These are phyloP conservation scores for Mobula birostris DNA, from an alignment of 2,113 vertebrate species.

Conservation along the genomic window DNA sequence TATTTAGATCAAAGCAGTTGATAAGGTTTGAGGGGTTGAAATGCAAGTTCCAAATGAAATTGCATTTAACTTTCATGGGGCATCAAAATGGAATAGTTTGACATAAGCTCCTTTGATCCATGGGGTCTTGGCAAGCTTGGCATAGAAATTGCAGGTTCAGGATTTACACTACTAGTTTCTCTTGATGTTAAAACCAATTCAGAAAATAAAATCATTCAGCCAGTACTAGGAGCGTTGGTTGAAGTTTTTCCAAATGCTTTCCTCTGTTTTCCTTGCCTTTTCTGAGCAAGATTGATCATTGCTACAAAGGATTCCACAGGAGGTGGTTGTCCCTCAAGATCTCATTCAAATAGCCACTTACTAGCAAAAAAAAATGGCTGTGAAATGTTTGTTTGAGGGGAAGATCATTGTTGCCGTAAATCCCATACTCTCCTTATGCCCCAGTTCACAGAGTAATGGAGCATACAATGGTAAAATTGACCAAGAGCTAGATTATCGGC, in stretches of 20 bases:
- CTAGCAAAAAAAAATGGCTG: background rate
- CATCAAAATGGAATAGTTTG: no score
- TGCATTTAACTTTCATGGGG: background rate
- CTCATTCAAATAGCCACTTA: background rate
- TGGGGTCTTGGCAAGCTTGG: background rate
- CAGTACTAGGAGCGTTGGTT: background rate
- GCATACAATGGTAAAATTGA: no score
- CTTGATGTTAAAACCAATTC: background rate
- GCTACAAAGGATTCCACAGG: background rate
- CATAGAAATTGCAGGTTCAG: background rate
- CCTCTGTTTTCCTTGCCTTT: background rate
- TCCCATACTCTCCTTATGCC: no score
- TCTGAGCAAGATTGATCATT: background rate
- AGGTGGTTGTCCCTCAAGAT: background rate
- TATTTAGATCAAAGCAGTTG: background rate
- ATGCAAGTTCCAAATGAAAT: background rate
- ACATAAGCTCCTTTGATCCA: no score
- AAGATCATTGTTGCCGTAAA: background rate
- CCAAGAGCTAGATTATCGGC: no score
- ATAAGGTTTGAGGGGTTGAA: background rate
- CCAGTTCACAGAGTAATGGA: no score
- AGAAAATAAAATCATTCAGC: background rate
- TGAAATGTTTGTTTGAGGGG: background rate
- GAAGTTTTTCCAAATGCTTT: background rate
- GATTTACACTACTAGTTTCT: background rate